These are phyloP conservation scores for Halichoerus grypus DNA, from an alignment of 2,113 vertebrate genomes.

Conservation along the genomic window DNA sequence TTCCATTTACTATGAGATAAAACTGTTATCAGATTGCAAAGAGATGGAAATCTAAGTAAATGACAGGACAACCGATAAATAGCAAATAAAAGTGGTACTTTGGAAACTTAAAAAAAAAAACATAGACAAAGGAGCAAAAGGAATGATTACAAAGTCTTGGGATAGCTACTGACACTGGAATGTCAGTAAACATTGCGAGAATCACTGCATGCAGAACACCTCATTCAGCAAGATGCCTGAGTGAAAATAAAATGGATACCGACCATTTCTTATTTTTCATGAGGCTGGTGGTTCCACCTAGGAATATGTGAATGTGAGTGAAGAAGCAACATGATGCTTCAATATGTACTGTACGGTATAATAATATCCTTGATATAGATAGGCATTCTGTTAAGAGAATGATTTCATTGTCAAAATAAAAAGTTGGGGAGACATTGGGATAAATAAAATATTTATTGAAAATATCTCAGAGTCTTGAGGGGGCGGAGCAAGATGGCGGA, in stretches of 20 bases:
- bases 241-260: background rate
- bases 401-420: background rate
- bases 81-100: background rate
- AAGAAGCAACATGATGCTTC: background rate
- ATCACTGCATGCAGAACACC: background rate
- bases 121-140: background rate
- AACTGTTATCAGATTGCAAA: background rate
- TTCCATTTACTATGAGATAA: background rate
- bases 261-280: background rate
- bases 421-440: background rate
- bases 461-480: background rate
- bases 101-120: background rate
- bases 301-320: background rate
- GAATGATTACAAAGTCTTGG: background rate
- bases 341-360: background rate
- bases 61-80: background rate
- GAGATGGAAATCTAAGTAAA: background rate
- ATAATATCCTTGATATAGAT: background rate
- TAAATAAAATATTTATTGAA: background rate
- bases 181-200: background rate
- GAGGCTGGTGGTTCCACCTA: background rate
- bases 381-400: background rate
- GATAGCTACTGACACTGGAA: background rate
- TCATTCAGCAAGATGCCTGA: background rate
- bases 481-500: too few relatives aligned